Evolutionary conservation across 35 echinoderm and acorn worm genomes (phyloP).

Genomic region (Stichopus chloronotus): DNA sequence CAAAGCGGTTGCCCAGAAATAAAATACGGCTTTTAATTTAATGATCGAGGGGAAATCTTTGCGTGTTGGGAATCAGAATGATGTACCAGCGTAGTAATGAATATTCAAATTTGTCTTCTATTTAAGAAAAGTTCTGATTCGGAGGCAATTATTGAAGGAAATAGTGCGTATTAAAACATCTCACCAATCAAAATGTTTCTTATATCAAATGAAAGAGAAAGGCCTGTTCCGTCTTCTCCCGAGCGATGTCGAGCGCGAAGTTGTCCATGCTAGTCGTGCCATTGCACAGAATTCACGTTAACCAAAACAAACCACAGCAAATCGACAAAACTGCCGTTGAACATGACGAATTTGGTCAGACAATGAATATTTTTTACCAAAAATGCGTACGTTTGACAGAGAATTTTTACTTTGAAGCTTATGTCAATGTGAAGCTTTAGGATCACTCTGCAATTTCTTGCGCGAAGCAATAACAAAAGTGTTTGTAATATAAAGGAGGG

Average conservation of each 20-base stretch:
- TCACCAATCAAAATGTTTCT: conserved; percentile 28
- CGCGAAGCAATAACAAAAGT: not conserved
- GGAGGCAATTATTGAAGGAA: not conserved
- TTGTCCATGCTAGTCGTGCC: conserved; percentile 3
- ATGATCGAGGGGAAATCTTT: not conserved
- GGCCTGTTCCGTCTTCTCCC: conserved; percentile 4
- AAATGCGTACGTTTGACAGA: conserved; percentile 4
- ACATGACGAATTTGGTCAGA: conserved; percentile 14
- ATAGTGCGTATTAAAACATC: conserved; percentile 17
- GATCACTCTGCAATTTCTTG: no score
- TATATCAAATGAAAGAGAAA: not conserved
- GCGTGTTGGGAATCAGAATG: not conserved
- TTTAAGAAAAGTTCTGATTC: conserved; percentile 25
- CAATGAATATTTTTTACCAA: conserved; percentile 1
- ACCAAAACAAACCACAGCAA: conserved; percentile 22
- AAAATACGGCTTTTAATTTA: not conserved
- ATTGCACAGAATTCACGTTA: not conserved
- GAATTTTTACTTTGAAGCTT: conserved; percentile 6
- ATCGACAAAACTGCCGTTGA: conserved; percentile 16
- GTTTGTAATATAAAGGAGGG: not conserved
- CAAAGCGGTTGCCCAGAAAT: not conserved
- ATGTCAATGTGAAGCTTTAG: conserved; percentile 13
- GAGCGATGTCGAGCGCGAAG: not conserved
- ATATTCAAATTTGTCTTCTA: no score
- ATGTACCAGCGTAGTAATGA: not conserved